These are phyloP conservation scores for Amphiprion ocellaris DNA, from an alignment of 2,113 vertebrate genomes.

Conservation along the genomic window DNA sequence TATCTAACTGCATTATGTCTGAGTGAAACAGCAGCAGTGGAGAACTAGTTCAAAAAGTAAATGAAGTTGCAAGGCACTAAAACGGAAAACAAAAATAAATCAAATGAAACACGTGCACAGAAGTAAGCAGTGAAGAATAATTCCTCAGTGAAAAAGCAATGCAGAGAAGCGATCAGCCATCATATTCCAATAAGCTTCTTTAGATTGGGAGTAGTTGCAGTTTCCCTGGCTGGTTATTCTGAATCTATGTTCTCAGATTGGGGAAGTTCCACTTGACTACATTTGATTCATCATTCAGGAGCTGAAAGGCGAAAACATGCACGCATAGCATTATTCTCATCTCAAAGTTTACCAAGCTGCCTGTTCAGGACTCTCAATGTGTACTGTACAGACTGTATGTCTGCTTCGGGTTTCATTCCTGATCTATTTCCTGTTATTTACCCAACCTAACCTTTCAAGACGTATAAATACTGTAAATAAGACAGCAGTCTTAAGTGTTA, in stretches of 20 bases:
- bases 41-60: conserved; percentile 11
- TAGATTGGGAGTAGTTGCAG: conserved; percentile 32
- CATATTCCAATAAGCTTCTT: conserved; percentile 44
- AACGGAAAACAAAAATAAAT: conserved; percentile 21
- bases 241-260: conserved; percentile 49
- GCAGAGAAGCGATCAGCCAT: conserved; percentile 3
- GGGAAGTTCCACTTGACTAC: conserved; percentile 52
- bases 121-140: conserved; percentile 31
- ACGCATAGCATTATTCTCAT: conserved; percentile 28
- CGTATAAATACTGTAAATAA: conserved; percentile 45
- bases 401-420: background rate
- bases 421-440: conserved; percentile 47
- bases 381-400: background rate
- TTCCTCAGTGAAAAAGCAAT: conserved; percentile 38
- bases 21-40: conserved; percentile 16
- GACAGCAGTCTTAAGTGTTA: conserved; percentile 23
- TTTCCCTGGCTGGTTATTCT: conserved; percentile 49
- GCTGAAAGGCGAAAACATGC: conserved; percentile 39
- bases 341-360: conserved; percentile 5
- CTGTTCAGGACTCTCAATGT: background rate
- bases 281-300: conserved; percentile 63
- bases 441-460: conserved; percentile 20
- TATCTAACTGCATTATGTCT: conserved; percentile 3
- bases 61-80: conserved; percentile 17
- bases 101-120: conserved; percentile 26